Percentiles rank a stretch among this genome's conserved stretches.
Evolutionary conservation across 2,797 vertebrate genomes (phyloP).

Genomic region (Margarornis squamiger): DNA sequence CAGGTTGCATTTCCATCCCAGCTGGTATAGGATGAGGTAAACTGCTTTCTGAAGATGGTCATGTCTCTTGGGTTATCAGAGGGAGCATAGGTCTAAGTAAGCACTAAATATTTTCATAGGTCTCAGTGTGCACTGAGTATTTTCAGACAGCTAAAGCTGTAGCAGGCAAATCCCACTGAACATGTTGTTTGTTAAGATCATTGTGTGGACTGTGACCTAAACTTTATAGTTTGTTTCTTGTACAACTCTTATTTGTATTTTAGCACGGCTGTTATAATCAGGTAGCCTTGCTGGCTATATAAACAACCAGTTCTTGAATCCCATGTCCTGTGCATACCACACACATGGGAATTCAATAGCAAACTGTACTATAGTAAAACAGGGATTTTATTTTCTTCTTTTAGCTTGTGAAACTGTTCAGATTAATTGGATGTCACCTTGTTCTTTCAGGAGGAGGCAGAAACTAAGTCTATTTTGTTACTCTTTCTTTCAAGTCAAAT

Average conservation of each 20-base stretch:
- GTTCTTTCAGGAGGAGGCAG: not conserved
- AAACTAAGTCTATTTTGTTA: not conserved
- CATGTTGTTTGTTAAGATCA: not conserved
- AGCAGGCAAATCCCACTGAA: not conserved
- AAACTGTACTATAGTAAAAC: not conserved
- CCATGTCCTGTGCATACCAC: not conserved
- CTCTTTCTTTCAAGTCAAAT: not conserved
- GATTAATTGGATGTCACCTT: not conserved
- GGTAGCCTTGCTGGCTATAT: not conserved
- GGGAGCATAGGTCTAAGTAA: not conserved
- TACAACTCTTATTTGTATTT: not conserved
- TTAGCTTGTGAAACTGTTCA: not conserved
- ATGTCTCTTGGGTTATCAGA: not conserved
- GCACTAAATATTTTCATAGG: not conserved
- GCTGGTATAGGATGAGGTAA: not conserved
- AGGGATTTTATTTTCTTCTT: not conserved
- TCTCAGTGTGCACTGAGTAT: not conserved
- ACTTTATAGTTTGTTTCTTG: not conserved
- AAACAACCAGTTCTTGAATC: not conserved
- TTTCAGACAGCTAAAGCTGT: slow-evolving; percentile 5
- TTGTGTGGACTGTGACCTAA: not conserved
- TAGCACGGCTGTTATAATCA: not conserved
- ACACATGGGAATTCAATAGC: not conserved
- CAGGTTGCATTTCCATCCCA: not conserved
- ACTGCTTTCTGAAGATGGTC: not conserved